phyloP scores from a whole-genome alignment of 2,797 vertebrate genomes.

The Percopsis omiscomaycus region DNA sequence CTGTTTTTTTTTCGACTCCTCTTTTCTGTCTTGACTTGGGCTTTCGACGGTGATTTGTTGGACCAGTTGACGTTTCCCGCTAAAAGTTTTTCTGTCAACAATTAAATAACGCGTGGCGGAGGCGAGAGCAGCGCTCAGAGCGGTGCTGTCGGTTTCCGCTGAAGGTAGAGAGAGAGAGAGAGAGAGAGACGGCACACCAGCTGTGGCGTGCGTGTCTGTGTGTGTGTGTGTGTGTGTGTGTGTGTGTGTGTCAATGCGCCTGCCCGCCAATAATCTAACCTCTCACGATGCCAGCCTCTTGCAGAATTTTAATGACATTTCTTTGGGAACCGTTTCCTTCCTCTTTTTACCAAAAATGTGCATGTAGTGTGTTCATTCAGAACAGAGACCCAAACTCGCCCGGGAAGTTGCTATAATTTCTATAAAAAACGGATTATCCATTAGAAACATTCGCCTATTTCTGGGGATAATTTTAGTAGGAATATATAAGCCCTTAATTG shows the following conservation, averaged over 20 bases:
- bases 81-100: slow-evolving; percentile 62
- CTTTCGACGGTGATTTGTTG: slow-evolving; percentile 42
- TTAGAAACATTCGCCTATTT: background rate
- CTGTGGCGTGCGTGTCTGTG: slow-evolving; percentile 46
- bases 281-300: slow-evolving; percentile 67
- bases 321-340: slow-evolving; percentile 51
- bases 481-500: slow-evolving; percentile 6
- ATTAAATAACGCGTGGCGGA: slow-evolving; percentile 51
- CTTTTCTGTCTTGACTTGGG: slow-evolving; percentile 17
- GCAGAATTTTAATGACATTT: slow-evolving; percentile 69
- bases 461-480: background rate
- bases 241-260: slow-evolving; percentile 23
- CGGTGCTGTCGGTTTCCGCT: slow-evolving; percentile 67
- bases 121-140: slow-evolving; percentile 50
- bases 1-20: slow-evolving; percentile 28
- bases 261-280: slow-evolving; percentile 72
- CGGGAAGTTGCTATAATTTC: background rate
- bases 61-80: slow-evolving; percentile 29
- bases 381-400: slow-evolving; percentile 16
- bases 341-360: slow-evolving; percentile 23
- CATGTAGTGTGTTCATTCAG: slow-evolving; percentile 32
- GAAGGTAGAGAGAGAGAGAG: slow-evolving; percentile 40
- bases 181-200: slow-evolving; percentile 45
- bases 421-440: background rate
- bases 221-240: slow-evolving; percentile 13